Base-by-base conservation (phyloP, 2,888 invertebrate genomes). In the Drosophila yooni region DNA sequence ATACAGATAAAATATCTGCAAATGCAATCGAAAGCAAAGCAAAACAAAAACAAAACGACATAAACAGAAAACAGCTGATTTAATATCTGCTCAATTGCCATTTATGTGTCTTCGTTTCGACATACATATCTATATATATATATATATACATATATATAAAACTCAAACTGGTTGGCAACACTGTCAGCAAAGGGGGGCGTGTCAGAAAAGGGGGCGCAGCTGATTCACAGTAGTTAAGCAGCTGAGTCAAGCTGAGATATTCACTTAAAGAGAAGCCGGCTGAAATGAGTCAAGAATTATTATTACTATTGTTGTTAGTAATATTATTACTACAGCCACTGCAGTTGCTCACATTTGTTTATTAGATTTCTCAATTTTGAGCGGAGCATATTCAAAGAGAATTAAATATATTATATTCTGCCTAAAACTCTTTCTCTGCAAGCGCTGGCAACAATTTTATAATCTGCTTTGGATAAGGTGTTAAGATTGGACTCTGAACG, bases 51-150 rank as follows among this genome's bases (percentile, higher is more conserved):
- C 46, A 46, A 46, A 46, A 70, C 34, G 38, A 59, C 61, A 68
- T 79, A 81, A 85, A 87, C 86, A 88, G 53, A 70, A 82, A 88
- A 83, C 87, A 88, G 87, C 87, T 87, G 87, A 82, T 70, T 76
- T 43, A 54, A 74, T 50, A 60, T 57, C 54, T 65, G 48, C 62
- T 62, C 70, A 70, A 67, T 70, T 70, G 67, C 53, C 61, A 59
- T 68, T 71, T 70, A 56, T 68, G 65, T 69, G 68, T 64, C 52
- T 68, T 52, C 58, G 54, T 36, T 25, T 52, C 46, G 36, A 57
- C n/a, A 50, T 21, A n/a, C 13, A 31, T 56, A n/a, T 11, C 52
- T 21, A 36, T 50, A 25, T 15, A 38, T 10, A 29, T 13, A 21
- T 33, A 38, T 7, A 25, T 21, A 25, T 21, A 33, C 7, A 50